phyloP scores from a whole-genome alignment of 2,797 vertebrate species.

The Eulemur albifrons region DNA sequence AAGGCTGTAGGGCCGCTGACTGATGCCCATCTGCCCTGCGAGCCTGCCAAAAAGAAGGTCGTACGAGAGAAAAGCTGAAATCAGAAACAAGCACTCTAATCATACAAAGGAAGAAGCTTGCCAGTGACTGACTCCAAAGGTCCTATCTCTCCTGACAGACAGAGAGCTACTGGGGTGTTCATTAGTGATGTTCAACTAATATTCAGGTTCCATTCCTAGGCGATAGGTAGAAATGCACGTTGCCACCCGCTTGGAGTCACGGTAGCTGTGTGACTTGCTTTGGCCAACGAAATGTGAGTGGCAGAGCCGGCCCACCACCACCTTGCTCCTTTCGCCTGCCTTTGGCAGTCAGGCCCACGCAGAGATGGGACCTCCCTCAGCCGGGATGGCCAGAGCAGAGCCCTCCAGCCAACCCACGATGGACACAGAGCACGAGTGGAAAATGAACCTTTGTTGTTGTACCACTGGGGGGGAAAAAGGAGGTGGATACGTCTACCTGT shows the following conservation, averaged over 20 bases:
- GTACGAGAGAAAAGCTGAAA: too few relatives aligned
- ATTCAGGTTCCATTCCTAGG: not conserved
- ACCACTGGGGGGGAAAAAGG: not conserved
- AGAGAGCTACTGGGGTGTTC: not conserved
- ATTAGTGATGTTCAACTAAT: not conserved
- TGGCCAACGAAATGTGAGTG: not conserved
- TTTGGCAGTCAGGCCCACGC: not conserved
- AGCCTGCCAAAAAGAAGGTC: not conserved
- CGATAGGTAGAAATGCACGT: not conserved
- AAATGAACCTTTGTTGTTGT: not conserved
- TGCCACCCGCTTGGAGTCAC: not conserved
- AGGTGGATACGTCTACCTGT: not conserved
- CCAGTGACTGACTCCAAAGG: not conserved
- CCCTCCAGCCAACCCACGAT: not conserved
- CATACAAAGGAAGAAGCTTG: not conserved
- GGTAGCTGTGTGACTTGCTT: not conserved
- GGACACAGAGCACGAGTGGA: not conserved
- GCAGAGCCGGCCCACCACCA: not conserved
- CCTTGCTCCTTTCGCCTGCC: rapidly evolving
- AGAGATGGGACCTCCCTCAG: not conserved
- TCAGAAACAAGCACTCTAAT: not conserved
- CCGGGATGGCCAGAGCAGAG: not conserved
- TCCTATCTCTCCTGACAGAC: not conserved
- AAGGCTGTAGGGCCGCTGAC: not conserved
- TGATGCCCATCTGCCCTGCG: not conserved